Evolutionary conservation across 2,113 vertebrate species (phyloP).

Genomic region (Sinocyclocheilus rhinocerous): DNA sequence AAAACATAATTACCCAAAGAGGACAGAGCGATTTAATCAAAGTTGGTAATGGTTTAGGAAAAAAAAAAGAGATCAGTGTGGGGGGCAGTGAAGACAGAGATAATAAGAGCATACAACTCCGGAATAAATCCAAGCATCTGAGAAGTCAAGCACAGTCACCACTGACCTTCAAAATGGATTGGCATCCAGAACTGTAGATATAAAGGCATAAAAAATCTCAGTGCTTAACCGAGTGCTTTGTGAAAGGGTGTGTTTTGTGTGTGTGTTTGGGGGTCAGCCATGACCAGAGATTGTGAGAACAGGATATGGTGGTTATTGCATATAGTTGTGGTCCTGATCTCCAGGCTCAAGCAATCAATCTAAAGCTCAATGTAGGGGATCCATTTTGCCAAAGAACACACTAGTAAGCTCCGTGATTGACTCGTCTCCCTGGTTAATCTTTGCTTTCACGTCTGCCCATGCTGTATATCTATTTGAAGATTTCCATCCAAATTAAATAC

Average conservation of each 20-base stretch:
- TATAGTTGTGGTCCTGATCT: slow-evolving; percentile 22
- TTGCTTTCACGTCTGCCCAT: slow-evolving; percentile 13
- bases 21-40: slow-evolving; percentile 38
- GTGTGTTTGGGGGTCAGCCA: not conserved
- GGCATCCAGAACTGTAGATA: not conserved
- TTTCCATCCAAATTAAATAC: not conserved
- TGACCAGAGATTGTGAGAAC: slow-evolving; percentile 24
- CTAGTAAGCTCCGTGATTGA: not conserved
- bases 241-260: not conserved
- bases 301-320: not conserved
- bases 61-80: not conserved
- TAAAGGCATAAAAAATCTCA: not conserved
- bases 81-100: not conserved
- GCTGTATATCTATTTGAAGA: slow-evolving; percentile 2
- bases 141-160: slow-evolving; percentile 17
- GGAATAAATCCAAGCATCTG: slow-evolving; percentile 5
- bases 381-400: not conserved
- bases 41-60: not conserved
- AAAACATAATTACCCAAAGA: slow-evolving; percentile 35
- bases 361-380: not conserved
- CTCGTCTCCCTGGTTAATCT: not conserved
- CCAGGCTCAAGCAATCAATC: slow-evolving; percentile 26
- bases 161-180: not conserved
- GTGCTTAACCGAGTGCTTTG: not conserved
- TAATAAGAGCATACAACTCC: not conserved